Evolutionary conservation across 2,113 vertebrate genomes (phyloP), one percentile per base, ranked within the genome.

Genomic region (Hassar affinis): DNA sequence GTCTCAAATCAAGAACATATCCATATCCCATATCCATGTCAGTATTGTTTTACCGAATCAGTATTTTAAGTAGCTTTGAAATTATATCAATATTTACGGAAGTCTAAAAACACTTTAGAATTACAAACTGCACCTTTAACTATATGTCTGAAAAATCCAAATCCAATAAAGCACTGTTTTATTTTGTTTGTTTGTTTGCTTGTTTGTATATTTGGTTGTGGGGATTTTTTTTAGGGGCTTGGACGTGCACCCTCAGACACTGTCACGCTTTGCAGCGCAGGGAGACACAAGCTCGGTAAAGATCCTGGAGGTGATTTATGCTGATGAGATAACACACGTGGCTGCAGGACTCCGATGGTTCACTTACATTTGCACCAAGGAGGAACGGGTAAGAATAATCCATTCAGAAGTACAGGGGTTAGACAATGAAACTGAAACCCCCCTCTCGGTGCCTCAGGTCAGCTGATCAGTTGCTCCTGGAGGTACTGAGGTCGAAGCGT

Each of bases 261-360:
- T 91, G 59, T 87, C 90, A 6, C 90, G 91, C 51, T 93, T 93
- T 47, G 88, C 88, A 7, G 86, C 85, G 1, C 92, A 93, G 57
- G 88, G 85, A n/a, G 92, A 92, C 59, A 27, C 81, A 7, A 78
- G 75, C 84, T 92, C 92, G 7, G 91, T 92, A 54, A 78, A 86
- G 79, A 71, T 90, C 4, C 86, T 93, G 83, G 89, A 93, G 86
- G 89, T 91, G 20, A 91, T 93, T 74, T 93, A 93, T 86, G 72
- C 76, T 0, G 92, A 93, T 81, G 92, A 93, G 81, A 91, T 93
- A 78, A 93, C 92, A 3, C 92, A 93, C 15, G 92, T 93, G 81
- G 91, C 92, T 49, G 88, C 92, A 4, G 92, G 92, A 3, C 85
- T 93, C 64, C 87, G 87, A 38, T 93, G 92, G 92, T 93, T 93